phyloP scores from a whole-genome alignment of 2,113 vertebrate species.

The Laterallus jamaicensis region DNA sequence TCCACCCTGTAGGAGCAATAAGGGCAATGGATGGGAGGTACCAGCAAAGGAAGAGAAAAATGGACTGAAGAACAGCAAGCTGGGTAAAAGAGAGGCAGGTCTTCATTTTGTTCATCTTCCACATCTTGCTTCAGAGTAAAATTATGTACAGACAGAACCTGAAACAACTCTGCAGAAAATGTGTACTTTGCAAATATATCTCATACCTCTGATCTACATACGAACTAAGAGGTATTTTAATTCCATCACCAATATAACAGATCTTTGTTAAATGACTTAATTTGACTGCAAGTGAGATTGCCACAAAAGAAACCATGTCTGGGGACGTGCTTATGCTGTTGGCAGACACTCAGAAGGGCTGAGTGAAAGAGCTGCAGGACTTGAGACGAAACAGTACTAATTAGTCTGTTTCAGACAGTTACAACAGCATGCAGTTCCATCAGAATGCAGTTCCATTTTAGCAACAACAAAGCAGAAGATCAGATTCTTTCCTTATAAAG shows the following conservation, averaged over 20 bases:
- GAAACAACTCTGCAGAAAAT: not conserved
- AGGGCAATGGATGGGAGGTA: not conserved
- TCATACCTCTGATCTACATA: not conserved
- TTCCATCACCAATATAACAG: slow-evolving; percentile 10
- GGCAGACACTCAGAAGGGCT: not conserved
- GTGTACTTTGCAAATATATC: not conserved
- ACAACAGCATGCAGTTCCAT: not conserved
- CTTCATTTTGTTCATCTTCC: not conserved
- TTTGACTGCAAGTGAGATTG: not conserved
- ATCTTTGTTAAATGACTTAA: slow-evolving; percentile 14
- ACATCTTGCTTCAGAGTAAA: not conserved
- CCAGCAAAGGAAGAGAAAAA: not conserved
- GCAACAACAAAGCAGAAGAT: not conserved
- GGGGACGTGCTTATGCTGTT: not conserved
- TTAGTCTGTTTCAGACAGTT: not conserved
- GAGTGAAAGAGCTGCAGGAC: not conserved
- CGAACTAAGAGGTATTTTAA: slow-evolving; percentile 23
- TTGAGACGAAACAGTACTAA: not conserved
- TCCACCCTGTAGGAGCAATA: not conserved
- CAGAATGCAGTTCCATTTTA: not conserved
- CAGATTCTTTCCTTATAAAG: not conserved
- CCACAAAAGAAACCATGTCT: not conserved
- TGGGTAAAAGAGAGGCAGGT: not conserved
- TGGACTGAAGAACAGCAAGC: not conserved
- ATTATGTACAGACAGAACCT: not conserved